Base-by-base conservation (phyloP, 2,888 invertebrate genomes). In the Synergus itoensis region DNA sequence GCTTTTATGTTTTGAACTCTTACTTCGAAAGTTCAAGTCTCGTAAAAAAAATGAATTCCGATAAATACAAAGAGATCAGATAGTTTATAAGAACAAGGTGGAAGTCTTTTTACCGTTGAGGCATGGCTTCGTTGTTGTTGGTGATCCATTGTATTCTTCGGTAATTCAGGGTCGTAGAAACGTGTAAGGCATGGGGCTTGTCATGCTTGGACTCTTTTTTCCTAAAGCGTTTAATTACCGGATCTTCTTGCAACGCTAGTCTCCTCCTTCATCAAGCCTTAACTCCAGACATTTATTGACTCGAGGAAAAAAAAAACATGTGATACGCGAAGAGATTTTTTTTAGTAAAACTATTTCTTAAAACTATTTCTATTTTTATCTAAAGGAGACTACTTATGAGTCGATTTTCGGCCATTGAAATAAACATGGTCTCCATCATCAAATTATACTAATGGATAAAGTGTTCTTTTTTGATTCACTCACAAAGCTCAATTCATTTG, bases 161-260 rank as follows among this genome's bases (percentile, higher is more conserved):
- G 53, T 73, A 73, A 73, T 73, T 73, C 73, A 73, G 73, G 73
- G 73, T 48, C 73, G 73, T 40, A 40, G 73, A 73, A 73, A 73
- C 73, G 28, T 48, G 16, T 69, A 53, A 69, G 69, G 16, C 69
- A 28, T 69, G 36, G 48, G 69, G 43, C 11, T 73, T 53, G 83
- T 82, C 81, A 82, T 79, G 83, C 81, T 53, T 81, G 78, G 79
- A 62, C 81, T 81, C 41, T 69, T 60, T 78, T 62, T 79, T 80
- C 78, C 77, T 81, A 79, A 79, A 80, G 79, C 83, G 81, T 83
- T 79, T 82, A 83, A 83, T 83, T 83, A 77, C 82, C 82, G 80
- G 80, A 77, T 82, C 81, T 67, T 81, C 78, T 81, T 76, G 76
- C 64, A 75, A 78, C 36, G 45, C 36, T 53, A 12, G 73, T 69